A percentile compares a stretch with the other conserved stretches of the same genome.
These are phyloP conservation scores for Tyrannus savana DNA, from an alignment of 2,113 vertebrate genomes.

Conservation along the genomic window DNA sequence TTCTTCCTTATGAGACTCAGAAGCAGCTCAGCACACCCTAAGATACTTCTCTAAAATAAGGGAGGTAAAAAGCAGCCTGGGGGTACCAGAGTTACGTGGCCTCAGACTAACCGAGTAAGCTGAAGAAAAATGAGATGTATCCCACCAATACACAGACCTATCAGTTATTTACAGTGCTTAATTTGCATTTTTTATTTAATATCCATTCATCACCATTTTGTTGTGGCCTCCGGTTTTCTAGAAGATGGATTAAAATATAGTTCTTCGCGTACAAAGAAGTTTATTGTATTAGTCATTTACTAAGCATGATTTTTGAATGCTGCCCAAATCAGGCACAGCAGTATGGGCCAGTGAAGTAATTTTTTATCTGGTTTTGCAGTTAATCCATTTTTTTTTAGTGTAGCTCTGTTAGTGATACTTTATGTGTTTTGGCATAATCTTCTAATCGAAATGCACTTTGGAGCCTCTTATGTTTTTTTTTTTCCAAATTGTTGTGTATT, in stretches of 20 bases:
- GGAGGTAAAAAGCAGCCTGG: background rate
- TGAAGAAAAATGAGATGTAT: background rate
- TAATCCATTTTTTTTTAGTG: slow-evolving; percentile 12
- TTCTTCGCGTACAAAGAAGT: background rate
- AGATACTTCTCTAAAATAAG: background rate
- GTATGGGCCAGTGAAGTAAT: background rate
- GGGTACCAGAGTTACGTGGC: background rate
- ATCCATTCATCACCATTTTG: background rate
- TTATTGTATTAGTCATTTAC: background rate
- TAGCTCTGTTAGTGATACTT: background rate
- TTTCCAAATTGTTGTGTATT: background rate
- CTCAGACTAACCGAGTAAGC: background rate
- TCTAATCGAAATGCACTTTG: background rate
- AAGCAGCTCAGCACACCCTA: background rate
- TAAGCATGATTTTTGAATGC: slow-evolving; percentile 7
- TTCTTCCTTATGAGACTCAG: background rate
- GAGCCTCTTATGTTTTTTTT: background rate
- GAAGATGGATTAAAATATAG: background rate
- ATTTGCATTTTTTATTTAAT: background rate
- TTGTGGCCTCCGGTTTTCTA: background rate
- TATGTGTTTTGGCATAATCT: slow-evolving; percentile 41
- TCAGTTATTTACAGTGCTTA: background rate
- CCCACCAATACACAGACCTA: background rate
- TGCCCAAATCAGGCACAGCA: slow-evolving; percentile 7
- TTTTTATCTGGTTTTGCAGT: slow-evolving; percentile 44